Conservation (phyloP, 2,113 vertebrate genomes). For the Zapornia atra region DNA sequence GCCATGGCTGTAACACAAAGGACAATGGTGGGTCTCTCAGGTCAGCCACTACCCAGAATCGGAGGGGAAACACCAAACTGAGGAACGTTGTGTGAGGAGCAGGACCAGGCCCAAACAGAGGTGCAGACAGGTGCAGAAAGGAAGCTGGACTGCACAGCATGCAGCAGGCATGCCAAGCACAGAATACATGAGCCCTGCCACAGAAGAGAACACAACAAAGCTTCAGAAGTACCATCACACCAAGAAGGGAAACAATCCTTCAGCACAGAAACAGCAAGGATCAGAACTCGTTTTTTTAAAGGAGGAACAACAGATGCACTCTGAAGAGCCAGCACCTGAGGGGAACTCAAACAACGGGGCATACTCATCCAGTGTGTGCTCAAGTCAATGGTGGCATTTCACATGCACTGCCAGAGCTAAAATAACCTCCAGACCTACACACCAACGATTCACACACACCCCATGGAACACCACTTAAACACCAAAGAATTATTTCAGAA, state of each 20-base stretch:
- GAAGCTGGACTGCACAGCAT: not conserved
- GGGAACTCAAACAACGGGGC: not conserved
- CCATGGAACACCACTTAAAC: not conserved
- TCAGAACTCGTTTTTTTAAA: not conserved
- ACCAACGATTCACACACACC: not conserved
- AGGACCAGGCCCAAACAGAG: not conserved
- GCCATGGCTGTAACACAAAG: not conserved
- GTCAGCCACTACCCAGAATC: not conserved
- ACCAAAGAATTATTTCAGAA: not conserved
- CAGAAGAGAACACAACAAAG: not conserved
- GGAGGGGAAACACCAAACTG: not conserved
- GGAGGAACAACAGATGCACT: not conserved
- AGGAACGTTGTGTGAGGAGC: not conserved
- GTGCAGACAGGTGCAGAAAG: not conserved
- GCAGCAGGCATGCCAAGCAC: not conserved
- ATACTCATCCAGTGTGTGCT: not conserved
- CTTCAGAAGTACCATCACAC: not conserved
- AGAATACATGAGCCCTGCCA: rapidly evolving
- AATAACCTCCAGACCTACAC: not conserved
- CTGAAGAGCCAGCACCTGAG: not conserved
- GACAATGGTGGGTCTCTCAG: not conserved
- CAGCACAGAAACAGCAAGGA: not conserved
- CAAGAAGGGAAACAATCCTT: not conserved
- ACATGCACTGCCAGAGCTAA: not conserved
- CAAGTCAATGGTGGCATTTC: not conserved